Evolutionary conservation across 2,888 invertebrate genomes (phyloP).

Genomic region (Tachystola acroxantha): DNA sequence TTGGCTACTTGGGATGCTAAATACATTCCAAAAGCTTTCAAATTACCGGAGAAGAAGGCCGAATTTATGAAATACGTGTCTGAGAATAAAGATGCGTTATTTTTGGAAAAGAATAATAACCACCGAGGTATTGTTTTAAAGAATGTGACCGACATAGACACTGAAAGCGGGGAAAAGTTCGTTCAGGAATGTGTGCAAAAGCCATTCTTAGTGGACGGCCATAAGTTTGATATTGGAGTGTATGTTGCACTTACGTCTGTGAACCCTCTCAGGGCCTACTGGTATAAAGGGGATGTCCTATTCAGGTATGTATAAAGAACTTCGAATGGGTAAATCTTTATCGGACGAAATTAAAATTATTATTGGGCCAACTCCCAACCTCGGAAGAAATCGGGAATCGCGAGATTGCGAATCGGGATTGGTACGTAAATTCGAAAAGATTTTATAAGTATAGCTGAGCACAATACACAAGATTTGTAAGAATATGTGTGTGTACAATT

Average conservation of each 20-base stretch:
- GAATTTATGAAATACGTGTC: slow-evolving; percentile 83
- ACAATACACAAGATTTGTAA: no score
- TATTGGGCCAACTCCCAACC: no score
- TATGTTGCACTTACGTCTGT: slow-evolving; percentile 95
- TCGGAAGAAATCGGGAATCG: no score
- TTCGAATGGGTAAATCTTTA: not conserved
- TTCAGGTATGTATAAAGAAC: slow-evolving; percentile 81
- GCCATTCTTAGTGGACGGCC: slow-evolving; percentile 93
- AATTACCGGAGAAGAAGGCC: slow-evolving; percentile 86
- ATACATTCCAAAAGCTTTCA: slow-evolving; percentile 93
- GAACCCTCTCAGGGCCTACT: slow-evolving; percentile 92
- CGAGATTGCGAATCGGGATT: no score
- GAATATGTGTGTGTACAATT: no score
- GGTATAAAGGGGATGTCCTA: slow-evolving; percentile 92
- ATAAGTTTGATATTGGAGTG: slow-evolving; percentile 98
- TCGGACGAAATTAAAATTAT: not conserved
- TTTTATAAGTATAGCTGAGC: no score
- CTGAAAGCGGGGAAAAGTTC: slow-evolving; percentile 85
- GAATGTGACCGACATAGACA: slow-evolving; percentile 83
- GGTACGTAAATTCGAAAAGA: no score
- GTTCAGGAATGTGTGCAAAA: slow-evolving; percentile 94
- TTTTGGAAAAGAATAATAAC: slow-evolving; percentile 95
- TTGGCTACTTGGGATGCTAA: slow-evolving; percentile 88
- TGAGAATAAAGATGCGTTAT: slow-evolving; percentile 83
- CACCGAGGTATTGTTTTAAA: slow-evolving; percentile 92